Percentiles rank a stretch among this genome's conserved stretches.
Evolutionary conservation across 2,113 vertebrate genomes (phyloP).

Genomic region (Scalopus aquaticus): DNA sequence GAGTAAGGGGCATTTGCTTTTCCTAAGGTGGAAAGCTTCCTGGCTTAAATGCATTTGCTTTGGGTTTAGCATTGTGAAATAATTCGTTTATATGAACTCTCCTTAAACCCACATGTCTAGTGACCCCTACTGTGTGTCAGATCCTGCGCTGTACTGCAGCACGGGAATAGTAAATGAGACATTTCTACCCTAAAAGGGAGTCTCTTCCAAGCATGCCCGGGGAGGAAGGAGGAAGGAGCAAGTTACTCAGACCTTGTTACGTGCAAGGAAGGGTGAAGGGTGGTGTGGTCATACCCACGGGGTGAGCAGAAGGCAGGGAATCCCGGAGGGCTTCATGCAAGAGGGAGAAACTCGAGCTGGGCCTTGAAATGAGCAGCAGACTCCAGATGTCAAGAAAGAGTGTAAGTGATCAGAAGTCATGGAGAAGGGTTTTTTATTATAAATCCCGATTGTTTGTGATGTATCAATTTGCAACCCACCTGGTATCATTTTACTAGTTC

Average conservation of each 20-base stretch:
- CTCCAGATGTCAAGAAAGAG: neutral
- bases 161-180: neutral
- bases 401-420: neutral
- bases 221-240: neutral
- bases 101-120: neutral
- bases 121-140: neutral
- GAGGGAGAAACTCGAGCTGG: neutral
- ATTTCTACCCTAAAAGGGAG: neutral
- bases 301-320: neutral
- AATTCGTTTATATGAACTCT: neutral
- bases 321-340: constrained; percentile 9
- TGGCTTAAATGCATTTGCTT: neutral
- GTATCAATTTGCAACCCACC: neutral
- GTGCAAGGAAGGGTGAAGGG: neutral
- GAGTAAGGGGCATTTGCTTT: neutral
- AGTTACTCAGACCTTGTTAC: neutral
- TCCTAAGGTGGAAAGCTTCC: neutral
- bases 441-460: neutral
- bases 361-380: neutral
- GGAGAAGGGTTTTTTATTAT: neutral
- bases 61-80: neutral
- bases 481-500: neutral
- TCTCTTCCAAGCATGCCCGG: neutral
- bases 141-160: neutral
- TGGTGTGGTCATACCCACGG: neutral